phyloP scores from a whole-genome alignment of 2,888 invertebrate species.

The Dynastes grantii region DNA sequence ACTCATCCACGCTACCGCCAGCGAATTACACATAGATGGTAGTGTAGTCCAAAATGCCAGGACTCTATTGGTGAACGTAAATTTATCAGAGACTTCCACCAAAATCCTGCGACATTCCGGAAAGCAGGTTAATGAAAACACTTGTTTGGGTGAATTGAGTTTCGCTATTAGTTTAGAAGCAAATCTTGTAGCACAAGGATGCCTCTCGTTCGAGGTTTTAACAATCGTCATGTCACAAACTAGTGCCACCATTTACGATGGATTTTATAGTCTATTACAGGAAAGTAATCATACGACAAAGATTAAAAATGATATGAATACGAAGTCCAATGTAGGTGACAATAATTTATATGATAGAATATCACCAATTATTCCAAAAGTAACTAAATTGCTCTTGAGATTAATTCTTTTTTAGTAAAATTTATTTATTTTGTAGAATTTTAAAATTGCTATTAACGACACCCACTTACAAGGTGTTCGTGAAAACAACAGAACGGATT shows the following conservation, averaged over 20 bases:
- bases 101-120: slow-evolving; percentile 74
- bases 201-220: slow-evolving; percentile 89
- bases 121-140: slow-evolving; percentile 70
- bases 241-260: slow-evolving; percentile 74
- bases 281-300: slow-evolving; percentile 62
- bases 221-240: slow-evolving; percentile 76
- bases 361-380: slow-evolving; percentile 87
- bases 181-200: slow-evolving; percentile 85
- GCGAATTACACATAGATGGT: slow-evolving; percentile 80
- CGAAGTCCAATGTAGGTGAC: slow-evolving; percentile 70
- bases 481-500: slow-evolving; percentile 80
- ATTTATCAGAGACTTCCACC: slow-evolving; percentile 78
- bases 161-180: slow-evolving; percentile 85
- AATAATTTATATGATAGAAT: slow-evolving; percentile 77
- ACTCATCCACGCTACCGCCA: slow-evolving; percentile 81
- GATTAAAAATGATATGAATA: slow-evolving; percentile 59
- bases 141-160: slow-evolving; percentile 81
- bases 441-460: slow-evolving; percentile 81
- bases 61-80: slow-evolving; percentile 82
- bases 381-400: slow-evolving; percentile 61
- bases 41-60: slow-evolving; percentile 80
- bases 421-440: slow-evolving; percentile 73
- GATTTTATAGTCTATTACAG: slow-evolving; percentile 73
- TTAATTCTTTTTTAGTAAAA: not conserved
- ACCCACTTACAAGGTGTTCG: slow-evolving; percentile 80